Base-by-base conservation (phyloP, 2,113 vertebrate species). In the Dromaius novaehollandiae region DNA sequence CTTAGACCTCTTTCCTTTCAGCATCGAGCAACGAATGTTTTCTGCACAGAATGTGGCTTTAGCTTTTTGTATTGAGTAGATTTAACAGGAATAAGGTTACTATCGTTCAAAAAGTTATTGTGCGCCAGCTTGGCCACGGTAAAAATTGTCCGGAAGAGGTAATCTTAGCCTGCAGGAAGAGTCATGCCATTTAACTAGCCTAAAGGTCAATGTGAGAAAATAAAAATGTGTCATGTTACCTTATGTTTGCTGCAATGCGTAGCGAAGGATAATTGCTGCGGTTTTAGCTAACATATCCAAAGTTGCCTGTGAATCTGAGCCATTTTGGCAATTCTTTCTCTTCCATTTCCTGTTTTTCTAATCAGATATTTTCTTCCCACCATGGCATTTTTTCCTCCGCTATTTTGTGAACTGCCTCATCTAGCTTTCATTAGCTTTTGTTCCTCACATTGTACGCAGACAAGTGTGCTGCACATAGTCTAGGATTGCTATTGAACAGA, bases 361-460 rank as follows among this genome's bases (percentile, higher is more conserved):
- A 89, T 61, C 71, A 93, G 58, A 82, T 87, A 26, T 55, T 94
- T 92, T 86, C 70, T 84, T 90, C n/a, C 56, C 24, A 71, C 46
- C 25, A n/a, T 13, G 46, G 53, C 36, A 3, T 42, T 80, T 94
- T 91, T 58, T 82, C 9, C 21, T 55, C 61, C 2, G 4, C 20
- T 75, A 32, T 6, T 50, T 40, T 18, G 61, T 60, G n/a, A 78
- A 48, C 24, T 7, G 34, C 63, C 56, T 82, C 53, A 48, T 80
- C 44, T 86, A 90, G 82, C 11, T 96, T 82, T 82, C 65, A 76
- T 55, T 73, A 79, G 61, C 87, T 79, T 86, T 96, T 87, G 56
- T 85, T 91, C 44, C 88, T 58, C 14, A 58, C 17, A 1, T 28
- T 51, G 32, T 64, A 76, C 53, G 86, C 28, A 71, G 80, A 12